Evolutionary conservation across 2,797 vertebrate species (phyloP).

Genomic region (Anniella stebbinsi): DNA sequence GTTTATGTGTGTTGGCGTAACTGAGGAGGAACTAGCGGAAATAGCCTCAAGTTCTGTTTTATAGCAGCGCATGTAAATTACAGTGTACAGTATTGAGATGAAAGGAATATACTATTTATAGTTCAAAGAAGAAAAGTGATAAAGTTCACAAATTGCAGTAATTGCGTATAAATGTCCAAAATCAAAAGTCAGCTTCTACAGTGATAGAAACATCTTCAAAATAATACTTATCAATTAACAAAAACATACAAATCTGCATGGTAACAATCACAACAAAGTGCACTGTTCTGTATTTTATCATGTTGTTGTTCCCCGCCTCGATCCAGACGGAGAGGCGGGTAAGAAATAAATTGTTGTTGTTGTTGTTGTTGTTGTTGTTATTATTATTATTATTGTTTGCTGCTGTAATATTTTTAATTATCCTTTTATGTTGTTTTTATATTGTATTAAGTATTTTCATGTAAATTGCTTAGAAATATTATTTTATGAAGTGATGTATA

Average conservation of each 20-base stretch:
- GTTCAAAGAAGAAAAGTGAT: not conserved
- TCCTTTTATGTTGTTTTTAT: too few relatives aligned
- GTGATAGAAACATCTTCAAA: not conserved
- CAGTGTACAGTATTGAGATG: not conserved
- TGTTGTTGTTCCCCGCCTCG: too few relatives aligned
- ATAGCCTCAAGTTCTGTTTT: not conserved
- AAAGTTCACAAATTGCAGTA: not conserved
- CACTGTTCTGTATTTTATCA: too few relatives aligned
- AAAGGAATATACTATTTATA: not conserved
- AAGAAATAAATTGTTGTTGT: too few relatives aligned
- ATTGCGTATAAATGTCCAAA: not conserved
- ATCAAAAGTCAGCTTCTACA: not conserved
- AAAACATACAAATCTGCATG: not conserved
- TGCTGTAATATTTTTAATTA: too few relatives aligned
- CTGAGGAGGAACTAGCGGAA: not conserved
- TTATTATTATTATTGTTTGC: too few relatives aligned
- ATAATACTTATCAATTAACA: not conserved
- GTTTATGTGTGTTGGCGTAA: not conserved
- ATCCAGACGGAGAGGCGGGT: too few relatives aligned
- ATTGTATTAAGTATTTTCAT: too few relatives aligned
- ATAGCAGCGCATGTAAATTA: not conserved
- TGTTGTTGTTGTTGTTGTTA: too few relatives aligned
- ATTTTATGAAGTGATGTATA: too few relatives aligned
- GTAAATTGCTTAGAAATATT: too few relatives aligned
- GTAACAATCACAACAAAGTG: not conserved